phyloP scores from a whole-genome alignment of 2,888 invertebrate genomes.

The Digitonthophagus gazella region DNA sequence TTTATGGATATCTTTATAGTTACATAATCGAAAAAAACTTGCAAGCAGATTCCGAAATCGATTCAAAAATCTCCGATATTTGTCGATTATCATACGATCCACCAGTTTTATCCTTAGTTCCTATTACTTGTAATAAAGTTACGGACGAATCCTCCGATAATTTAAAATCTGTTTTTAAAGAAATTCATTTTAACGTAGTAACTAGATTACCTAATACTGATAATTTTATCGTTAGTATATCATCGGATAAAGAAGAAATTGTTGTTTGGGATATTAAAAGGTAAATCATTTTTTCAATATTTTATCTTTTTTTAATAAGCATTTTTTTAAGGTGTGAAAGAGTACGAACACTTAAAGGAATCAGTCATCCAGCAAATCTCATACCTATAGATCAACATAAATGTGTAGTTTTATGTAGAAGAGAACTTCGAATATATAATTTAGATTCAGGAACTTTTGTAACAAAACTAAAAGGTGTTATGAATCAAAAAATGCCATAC shows the following conservation, averaged over 20 bases:
- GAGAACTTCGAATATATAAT: slow-evolving; percentile 79
- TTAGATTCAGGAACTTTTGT: slow-evolving; percentile 71
- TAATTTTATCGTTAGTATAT: slow-evolving; percentile 72
- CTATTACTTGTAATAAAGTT: slow-evolving; percentile 50
- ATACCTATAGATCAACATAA: slow-evolving; percentile 73
- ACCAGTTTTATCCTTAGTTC: slow-evolving; percentile 62
- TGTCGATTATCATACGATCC: slow-evolving; percentile 55
- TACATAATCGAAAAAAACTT: slow-evolving; percentile 50
- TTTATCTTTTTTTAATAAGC: background rate
- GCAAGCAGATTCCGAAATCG: slow-evolving; percentile 41
- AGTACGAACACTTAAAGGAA: slow-evolving; percentile 69
- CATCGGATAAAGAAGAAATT: slow-evolving; percentile 72
- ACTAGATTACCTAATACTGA: slow-evolving; percentile 64
- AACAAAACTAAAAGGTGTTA: slow-evolving; percentile 77
- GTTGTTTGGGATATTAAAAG: slow-evolving; percentile 76
- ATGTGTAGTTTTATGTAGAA: slow-evolving; percentile 76
- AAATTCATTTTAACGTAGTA: slow-evolving; percentile 59
- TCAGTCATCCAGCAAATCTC: slow-evolving; percentile 75
- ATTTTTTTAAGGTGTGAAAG: slow-evolving; percentile 56
- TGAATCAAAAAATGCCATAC: slow-evolving; percentile 92
- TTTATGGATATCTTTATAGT: slow-evolving; percentile 68
- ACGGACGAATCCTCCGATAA: slow-evolving; percentile 30
- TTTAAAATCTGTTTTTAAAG: slow-evolving; percentile 34
- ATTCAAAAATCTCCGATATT: slow-evolving; percentile 46
- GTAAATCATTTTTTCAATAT: slow-evolving; percentile 43